A percentile compares a stretch with the other conserved stretches of the same genome.
Evolutionary conservation across 1,140 invertebrate genomes (phyloP).

Genomic region (Zaprionus camerounensis): DNA sequence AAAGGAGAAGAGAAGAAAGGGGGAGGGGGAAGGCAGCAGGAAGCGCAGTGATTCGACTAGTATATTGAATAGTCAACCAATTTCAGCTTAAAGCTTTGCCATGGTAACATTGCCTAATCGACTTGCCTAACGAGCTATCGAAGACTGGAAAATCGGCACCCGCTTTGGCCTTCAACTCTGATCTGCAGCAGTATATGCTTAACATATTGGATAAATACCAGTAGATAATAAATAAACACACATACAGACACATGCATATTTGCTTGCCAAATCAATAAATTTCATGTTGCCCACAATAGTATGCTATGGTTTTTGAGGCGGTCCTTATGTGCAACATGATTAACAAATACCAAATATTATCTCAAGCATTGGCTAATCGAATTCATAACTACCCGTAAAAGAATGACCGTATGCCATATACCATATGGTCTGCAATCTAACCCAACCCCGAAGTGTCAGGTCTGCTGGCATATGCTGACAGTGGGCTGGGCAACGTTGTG

Average conservation of each 20-base stretch:
- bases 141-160: not conserved
- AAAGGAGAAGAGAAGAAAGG: not conserved
- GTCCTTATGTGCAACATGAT: not conserved
- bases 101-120: not conserved
- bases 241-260: too few species aligned
- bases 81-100: slow-evolving; percentile 15
- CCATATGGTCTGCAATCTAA: not conserved
- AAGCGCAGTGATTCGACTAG: slow-evolving; percentile 3
- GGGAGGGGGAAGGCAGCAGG: not conserved
- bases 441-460: slow-evolving; percentile 7
- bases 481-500: slow-evolving; percentile 24
- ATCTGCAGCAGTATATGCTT: not conserved
- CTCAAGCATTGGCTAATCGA: slow-evolving; percentile 1
- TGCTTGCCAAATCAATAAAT: not conserved
- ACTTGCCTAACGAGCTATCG: not conserved
- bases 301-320: not conserved
- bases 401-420: slow-evolving; percentile 1
- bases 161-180: too few species aligned
- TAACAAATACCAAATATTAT: slow-evolving; percentile 9
- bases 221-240: not conserved
- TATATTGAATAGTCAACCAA: slow-evolving; percentile 25
- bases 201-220: not conserved
- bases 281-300: not conserved
- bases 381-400: slow-evolving; percentile 1
- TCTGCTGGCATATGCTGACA: slow-evolving; percentile 33